Evolutionary conservation across 2,113 vertebrate genomes (phyloP).

Genomic region (Telmatochromis sp.): DNA sequence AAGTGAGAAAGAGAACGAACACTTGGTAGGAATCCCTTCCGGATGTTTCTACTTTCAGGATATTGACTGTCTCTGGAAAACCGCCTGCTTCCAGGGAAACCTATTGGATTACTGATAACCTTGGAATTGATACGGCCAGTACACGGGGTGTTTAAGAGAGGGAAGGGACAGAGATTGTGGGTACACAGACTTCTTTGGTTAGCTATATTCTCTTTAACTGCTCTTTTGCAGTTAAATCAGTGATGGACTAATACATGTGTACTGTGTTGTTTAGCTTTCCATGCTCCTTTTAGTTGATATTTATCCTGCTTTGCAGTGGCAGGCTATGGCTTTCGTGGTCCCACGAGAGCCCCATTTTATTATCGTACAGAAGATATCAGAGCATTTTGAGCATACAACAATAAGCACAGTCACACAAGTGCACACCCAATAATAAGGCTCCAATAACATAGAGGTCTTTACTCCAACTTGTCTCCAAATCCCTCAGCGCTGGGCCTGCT

Average conservation of each 20-base stretch:
- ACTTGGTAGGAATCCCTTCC: slow-evolving; percentile 36
- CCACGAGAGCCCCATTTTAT: not conserved
- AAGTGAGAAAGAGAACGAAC: slow-evolving; percentile 13
- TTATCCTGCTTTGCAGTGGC: not conserved
- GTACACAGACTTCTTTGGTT: not conserved
- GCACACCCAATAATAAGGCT: slow-evolving; percentile 52
- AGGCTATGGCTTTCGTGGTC: not conserved
- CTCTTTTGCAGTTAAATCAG: not conserved
- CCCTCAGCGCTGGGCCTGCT: slow-evolving; percentile 46
- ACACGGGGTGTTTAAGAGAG: not conserved
- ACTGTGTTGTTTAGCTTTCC: not conserved
- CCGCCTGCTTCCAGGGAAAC: slow-evolving; percentile 35
- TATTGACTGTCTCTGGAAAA: slow-evolving; percentile 46
- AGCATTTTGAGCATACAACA: slow-evolving; percentile 13
- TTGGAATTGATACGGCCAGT: slow-evolving; percentile 45
- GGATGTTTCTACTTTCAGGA: slow-evolving; percentile 53
- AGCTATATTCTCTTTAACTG: not conserved
- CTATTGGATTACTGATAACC: slow-evolving; percentile 69
- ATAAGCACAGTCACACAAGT: slow-evolving; percentile 32
- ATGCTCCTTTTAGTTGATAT: not conserved
- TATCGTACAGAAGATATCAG: not conserved
- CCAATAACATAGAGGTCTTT: slow-evolving; percentile 58
- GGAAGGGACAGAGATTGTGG: not conserved
- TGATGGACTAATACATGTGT: not conserved
- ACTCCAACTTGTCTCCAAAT: slow-evolving; percentile 57